These are phyloP conservation scores for Lucinisca nassula DNA, from an alignment of 2,888 invertebrate species.

Conservation along the genomic window DNA sequence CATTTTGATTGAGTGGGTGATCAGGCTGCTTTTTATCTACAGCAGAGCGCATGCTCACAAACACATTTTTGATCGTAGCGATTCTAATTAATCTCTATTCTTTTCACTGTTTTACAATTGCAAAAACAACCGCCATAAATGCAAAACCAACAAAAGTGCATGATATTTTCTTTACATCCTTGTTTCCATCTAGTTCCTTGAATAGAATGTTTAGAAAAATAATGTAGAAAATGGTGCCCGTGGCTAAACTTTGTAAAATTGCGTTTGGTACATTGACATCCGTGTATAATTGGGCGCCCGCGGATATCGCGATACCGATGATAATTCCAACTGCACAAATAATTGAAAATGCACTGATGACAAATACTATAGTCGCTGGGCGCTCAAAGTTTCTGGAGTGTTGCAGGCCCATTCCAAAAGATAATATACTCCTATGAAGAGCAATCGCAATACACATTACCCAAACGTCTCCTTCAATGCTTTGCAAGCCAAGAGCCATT, in stretches of 20 bases:
- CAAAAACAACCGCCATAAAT: constrained; percentile 83
- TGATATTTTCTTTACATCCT: constrained; percentile 82
- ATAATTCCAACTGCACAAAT: constrained; percentile 82
- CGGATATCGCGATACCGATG: constrained; percentile 81
- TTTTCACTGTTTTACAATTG: constrained; percentile 72
- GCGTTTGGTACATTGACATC: constrained; percentile 84
- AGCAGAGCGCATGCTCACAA: too few relatives aligned
- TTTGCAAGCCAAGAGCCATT: constrained; percentile 82
- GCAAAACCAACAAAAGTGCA: constrained; percentile 83
- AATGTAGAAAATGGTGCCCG: constrained; percentile 84
- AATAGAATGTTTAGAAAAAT: constrained; percentile 84
- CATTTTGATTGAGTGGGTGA: too few relatives aligned
- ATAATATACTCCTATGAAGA: constrained; percentile 81
- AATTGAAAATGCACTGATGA: constrained; percentile 78
- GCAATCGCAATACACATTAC: constrained; percentile 82
- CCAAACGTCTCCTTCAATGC: constrained; percentile 81
- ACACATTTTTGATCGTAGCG: too few relatives aligned
- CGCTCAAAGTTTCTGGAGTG: constrained; percentile 80
- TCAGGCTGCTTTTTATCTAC: too few relatives aligned
- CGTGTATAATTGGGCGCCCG: constrained; percentile 81
- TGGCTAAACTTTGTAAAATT: constrained; percentile 82
- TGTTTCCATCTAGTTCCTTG: constrained; percentile 82
- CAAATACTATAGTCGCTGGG: constrained; percentile 80
- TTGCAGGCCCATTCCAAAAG: constrained; percentile 83
- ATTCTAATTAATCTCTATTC: too few relatives aligned